Percentiles rank a stretch among this genome's conserved stretches.
Evolutionary conservation across 2,888 invertebrate species (phyloP).

Genomic region (Macrosiphum euphorbiae): DNA sequence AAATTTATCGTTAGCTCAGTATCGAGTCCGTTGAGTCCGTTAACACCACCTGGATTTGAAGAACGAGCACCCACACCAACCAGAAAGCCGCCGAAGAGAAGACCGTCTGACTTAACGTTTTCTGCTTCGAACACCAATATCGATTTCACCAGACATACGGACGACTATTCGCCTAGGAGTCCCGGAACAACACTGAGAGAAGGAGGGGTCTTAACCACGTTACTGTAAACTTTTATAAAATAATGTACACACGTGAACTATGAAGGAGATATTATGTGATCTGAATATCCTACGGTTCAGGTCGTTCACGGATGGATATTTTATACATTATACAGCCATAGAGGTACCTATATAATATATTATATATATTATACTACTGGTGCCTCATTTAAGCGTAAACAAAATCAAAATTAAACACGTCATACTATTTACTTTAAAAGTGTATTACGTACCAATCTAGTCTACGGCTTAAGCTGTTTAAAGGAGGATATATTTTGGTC

Average conservation of each 20-base stretch:
- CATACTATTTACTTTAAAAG: conserved; percentile 1
- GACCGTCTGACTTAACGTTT: conserved; percentile 48
- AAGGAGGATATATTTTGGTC: not conserved
- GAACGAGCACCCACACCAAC: conserved; percentile 38
- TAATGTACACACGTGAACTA: not conserved
- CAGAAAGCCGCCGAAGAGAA: conserved; percentile 61
- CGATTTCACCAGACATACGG: conserved; percentile 57
- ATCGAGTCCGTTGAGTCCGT: conserved; percentile 51
- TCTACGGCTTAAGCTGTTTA: not conserved
- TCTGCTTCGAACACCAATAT: conserved; percentile 54
- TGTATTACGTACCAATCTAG: conserved; percentile 34
- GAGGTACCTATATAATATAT: not conserved
- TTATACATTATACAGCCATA: not conserved
- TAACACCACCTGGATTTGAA: conserved; percentile 52
- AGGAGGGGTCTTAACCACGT: conserved; percentile 66
- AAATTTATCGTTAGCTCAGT: conserved; percentile 55
- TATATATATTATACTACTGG: not conserved
- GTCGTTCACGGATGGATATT: not conserved
- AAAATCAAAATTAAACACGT: conserved; percentile 28
- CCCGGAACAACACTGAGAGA: conserved; percentile 65
- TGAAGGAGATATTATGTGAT: not conserved
- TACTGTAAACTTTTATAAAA: conserved; percentile 54
- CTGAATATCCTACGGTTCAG: not conserved
- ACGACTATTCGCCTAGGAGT: conserved; percentile 64
- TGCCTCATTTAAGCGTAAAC: not conserved